Conservation (phyloP, 2,888 invertebrate genomes). For the Biston stratarius region DNA sequence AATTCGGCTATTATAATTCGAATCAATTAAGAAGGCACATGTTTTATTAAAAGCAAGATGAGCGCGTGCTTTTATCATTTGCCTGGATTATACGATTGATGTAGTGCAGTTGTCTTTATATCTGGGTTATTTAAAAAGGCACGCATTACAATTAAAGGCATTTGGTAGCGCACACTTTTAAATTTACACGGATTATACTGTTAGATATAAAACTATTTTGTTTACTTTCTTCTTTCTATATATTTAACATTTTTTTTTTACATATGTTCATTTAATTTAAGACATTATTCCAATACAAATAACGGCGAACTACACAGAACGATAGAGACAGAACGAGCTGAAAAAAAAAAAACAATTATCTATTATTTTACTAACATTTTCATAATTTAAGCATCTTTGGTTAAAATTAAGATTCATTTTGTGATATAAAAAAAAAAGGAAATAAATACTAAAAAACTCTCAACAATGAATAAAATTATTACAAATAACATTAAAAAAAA, state of each 20-base stretch:
- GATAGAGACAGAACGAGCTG: background rate
- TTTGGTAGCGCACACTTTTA: background rate
- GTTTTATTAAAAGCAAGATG: too few species aligned
- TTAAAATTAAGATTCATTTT: slow-evolving; percentile 69
- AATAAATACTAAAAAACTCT: slow-evolving; percentile 46
- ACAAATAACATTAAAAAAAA: slow-evolving; percentile 59
- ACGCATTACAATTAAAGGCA: background rate
- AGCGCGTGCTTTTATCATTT: too few species aligned
- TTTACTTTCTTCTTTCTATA: background rate
- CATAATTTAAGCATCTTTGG: slow-evolving; percentile 68
- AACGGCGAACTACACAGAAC: background rate
- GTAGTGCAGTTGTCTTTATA: too few species aligned
- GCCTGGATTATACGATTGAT: too few species aligned
- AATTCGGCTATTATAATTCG: too few species aligned
- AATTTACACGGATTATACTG: background rate
- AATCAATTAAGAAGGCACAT: too few species aligned
- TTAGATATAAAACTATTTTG: background rate
- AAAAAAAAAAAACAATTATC: slow-evolving; percentile 47
- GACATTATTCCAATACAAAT: background rate
- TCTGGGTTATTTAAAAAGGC: background rate
- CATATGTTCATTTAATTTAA: background rate
- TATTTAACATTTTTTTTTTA: background rate
- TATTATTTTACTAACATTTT: slow-evolving; percentile 52
- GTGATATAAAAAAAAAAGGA: slow-evolving; percentile 49
- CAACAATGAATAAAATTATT: slow-evolving; percentile 68